Evolutionary conservation across 2,113 vertebrate genomes (phyloP).

Genomic region (Nesogale talazaci): DNA sequence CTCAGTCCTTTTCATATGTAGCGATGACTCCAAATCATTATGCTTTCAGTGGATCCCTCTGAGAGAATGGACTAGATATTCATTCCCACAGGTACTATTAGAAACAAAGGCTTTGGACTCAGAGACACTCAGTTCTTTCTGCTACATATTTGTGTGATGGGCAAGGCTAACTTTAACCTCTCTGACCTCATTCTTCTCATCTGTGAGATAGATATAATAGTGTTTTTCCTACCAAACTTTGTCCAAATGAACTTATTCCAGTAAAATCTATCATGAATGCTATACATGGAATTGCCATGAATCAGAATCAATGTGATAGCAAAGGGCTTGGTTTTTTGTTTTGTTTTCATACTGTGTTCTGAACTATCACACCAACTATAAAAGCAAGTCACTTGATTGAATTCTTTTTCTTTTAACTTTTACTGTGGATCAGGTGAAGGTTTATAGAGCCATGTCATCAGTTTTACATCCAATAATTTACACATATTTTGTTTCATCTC

Average conservation of each 20-base stretch:
- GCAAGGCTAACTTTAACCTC: neutral
- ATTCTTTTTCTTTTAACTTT: no score
- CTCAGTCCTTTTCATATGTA: neutral
- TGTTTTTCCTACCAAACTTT: neutral
- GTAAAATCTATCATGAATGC: neutral
- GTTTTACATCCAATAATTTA: no score
- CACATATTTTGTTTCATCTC: no score
- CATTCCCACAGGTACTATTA: neutral
- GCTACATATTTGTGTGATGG: neutral
- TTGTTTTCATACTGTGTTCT: neutral
- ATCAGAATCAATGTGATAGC: neutral
- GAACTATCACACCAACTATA: neutral
- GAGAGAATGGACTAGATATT: neutral
- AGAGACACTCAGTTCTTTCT: neutral
- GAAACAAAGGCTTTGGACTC: neutral
- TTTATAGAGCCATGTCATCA: no score
- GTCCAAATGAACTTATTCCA: neutral
- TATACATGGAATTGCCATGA: neutral
- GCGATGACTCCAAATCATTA: neutral
- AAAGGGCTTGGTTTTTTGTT: neutral
- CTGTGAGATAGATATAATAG: neutral
- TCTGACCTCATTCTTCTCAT: conserved; percentile 14
- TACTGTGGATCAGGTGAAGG: no score
- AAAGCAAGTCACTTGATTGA: neutral
- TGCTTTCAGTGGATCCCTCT: neutral